Base-by-base conservation (phyloP, 2,113 vertebrate species). In the Cyanoliseus patagonus region DNA sequence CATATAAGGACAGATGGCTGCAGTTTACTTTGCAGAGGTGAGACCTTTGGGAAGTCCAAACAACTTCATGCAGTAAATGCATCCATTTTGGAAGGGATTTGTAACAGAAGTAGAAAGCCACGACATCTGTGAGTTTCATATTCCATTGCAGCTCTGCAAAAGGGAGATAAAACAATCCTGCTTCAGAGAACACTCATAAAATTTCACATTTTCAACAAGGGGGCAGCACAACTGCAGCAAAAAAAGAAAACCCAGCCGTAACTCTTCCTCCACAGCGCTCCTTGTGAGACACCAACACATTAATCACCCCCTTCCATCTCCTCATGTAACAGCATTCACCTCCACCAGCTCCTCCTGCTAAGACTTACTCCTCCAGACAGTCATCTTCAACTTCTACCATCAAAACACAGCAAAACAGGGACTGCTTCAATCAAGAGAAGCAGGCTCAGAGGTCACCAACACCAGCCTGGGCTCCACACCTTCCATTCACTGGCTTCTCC, bases 201-300 rank as follows among this genome's bases (percentile, higher is more conserved):
- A 63, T 33, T 49, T 39, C 87, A 66, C 47, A 5, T 80, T 84
- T 92, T 66, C 92, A 94, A 76, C 94, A 96, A 93, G 75, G 63
- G 74, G 83, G 77, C 86, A 95, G 81, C 69, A 92, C 82, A 83
- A 77, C 42, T 27, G 8, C 55, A 83, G 78, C 5, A 44, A 66
- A 95, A 78, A 6, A 41, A 16, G 9, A 49, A 92, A 94, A 63
- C 1, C 4, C 12, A 37, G 33, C 47, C 31, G 23, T 83, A 88
- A 52, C 55, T 68, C 31, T 51, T 88, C 27, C 30, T 10, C 33
- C 59, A 35, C 16, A 92, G 49, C 51, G 42, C 39, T 66, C 39
- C 24, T 18, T 15, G 17, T 37, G 42, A 57, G n/a, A 49, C 30
- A 67, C 46, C 41, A 69, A 31, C 33, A 47, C n/a, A 10, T 69